Evolutionary conservation across 2,888 invertebrate species (phyloP).

Genomic region (Nymphalis polychloros): DNA sequence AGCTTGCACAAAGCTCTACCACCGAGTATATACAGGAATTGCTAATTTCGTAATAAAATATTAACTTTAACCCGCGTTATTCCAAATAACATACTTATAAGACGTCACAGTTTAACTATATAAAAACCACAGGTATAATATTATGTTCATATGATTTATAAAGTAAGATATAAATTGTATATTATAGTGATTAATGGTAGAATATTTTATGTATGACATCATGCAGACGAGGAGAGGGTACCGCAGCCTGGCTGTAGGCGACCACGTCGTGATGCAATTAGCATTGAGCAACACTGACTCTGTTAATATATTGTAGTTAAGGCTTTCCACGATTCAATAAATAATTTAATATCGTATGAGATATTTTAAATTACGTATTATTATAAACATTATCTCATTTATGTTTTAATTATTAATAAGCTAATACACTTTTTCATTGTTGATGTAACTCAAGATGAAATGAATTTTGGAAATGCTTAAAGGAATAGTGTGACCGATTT

Average conservation of each 20-base stretch:
- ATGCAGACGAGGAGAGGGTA: slow-evolving; percentile 9
- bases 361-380: neutral
- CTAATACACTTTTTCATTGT: no score
- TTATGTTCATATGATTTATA: neutral
- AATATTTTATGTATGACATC: slow-evolving; percentile 28
- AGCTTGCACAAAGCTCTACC: no score
- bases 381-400: neutral
- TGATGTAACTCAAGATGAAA: no score
- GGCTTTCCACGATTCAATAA: slow-evolving; percentile 13
- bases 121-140: neutral
- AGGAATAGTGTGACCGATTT: no score
- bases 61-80: no score
- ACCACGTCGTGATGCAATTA: slow-evolving; percentile 35
- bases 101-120: no score
- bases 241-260: slow-evolving; percentile 11
- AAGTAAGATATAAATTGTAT: neutral
- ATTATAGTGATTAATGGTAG: slow-evolving; percentile 10
- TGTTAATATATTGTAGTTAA: slow-evolving; percentile 1
- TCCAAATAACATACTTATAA: no score
- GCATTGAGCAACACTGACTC: slow-evolving; percentile 32
- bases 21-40: no score
- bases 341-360: slow-evolving; percentile 7
- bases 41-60: no score
- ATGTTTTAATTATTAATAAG: no score
- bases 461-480: no score